These are phyloP conservation scores for Achatina immaculata DNA, from an alignment of 1,140 invertebrate species.

Conservation along the genomic window DNA sequence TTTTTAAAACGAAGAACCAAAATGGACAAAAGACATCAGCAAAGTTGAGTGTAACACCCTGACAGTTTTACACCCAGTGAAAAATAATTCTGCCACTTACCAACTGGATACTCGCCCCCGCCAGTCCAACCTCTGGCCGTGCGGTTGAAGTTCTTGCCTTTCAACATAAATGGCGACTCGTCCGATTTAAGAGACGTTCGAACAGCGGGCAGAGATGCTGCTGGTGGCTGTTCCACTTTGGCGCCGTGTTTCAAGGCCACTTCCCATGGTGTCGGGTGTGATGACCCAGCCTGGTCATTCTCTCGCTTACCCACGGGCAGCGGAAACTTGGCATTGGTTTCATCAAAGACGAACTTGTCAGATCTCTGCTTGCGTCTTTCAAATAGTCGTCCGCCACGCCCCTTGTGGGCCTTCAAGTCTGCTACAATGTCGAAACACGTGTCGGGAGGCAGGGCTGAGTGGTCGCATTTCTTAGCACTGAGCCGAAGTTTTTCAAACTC, in stretches of 20 bases:
- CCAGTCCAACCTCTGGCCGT: conserved; percentile 53
- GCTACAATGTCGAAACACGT: conserved; percentile 56
- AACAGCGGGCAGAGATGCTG: conserved; percentile 17
- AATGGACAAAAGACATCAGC: no score
- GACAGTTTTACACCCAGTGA: no score
- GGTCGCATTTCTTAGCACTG: conserved; percentile 51
- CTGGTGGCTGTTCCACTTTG: conserved; percentile 73
- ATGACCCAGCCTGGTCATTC: conserved; percentile 72
- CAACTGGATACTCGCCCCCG: conserved; percentile 29
- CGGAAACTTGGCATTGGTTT: conserved; percentile 71
- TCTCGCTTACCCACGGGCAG: conserved; percentile 58
- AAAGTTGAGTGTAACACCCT: no score
- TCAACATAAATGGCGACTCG: conserved; percentile 31
- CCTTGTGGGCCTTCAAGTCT: conserved; percentile 58
- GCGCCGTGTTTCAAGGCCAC: conserved; percentile 78
- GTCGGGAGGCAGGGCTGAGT: conserved; percentile 51
- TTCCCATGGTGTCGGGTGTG: conserved; percentile 82
- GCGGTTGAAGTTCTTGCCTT: conserved; percentile 58
- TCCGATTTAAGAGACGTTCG: conserved; percentile 38
- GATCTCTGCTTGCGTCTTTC: conserved; percentile 87
- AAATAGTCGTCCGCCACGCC: conserved; percentile 83
- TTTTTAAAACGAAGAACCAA: no score
- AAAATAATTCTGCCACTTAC: no score
- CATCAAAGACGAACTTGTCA: conserved; percentile 89
- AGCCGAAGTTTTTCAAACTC: conserved; percentile 58